These are phyloP conservation scores for Caenorhabditis elegans DNA, from an alignment of 1,140 invertebrate genomes.

Conservation along the genomic window WBcel235 BX284604.4:11056001-11056500, in stretches of 20 bases:
- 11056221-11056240: too few relatives aligned
- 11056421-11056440: too few relatives aligned
- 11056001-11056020: neutral
- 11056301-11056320: neutral
- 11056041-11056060: neutral
- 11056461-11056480: too few relatives aligned
- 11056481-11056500: too few relatives aligned
- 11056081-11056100: neutral
- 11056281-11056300: neutral
- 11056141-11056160: constrained; percentile 7
- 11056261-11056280: neutral
- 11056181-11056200: neutral
- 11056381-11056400: too few relatives aligned
- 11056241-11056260: neutral
- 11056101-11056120: neutral
- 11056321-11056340: neutral
- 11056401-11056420: too few relatives aligned
- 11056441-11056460: too few relatives aligned
- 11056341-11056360: too few relatives aligned
- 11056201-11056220: neutral
- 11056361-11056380: too few relatives aligned
- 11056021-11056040: neutral
- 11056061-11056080: neutral
- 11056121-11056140: neutral
- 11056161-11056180: constrained; percentile 18